Evolutionary conservation across 53 echinoderm and acorn worm species (phyloP).

Genomic region (Crossaster papposus): DNA sequence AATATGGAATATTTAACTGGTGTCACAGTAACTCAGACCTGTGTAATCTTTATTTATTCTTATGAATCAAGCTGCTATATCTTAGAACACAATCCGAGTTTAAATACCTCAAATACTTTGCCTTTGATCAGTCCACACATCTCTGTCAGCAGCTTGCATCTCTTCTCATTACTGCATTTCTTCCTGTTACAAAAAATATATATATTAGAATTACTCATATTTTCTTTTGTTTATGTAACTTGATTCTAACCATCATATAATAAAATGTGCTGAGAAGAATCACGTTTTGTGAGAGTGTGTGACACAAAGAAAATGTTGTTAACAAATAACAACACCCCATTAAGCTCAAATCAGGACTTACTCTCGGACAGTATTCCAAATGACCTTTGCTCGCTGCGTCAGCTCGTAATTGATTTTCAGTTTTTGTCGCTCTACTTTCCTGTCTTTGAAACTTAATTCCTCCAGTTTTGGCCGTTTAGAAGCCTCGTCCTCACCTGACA

Average conservation of each 20-base stretch:
- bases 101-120: conserved; percentile 80
- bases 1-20: background rate
- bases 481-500: conserved; percentile 23
- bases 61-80: too few relatives aligned
- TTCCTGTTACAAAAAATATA: background rate
- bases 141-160: conserved; percentile 74
- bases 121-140: conserved; percentile 84
- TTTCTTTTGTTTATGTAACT: background rate
- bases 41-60: background rate
- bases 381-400: conserved; percentile 69
- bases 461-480: conserved; percentile 72
- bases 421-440: conserved; percentile 78
- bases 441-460: conserved; percentile 84
- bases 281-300: too few relatives aligned
- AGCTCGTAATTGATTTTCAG: conserved; percentile 88
- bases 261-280: too few relatives aligned
- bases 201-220: background rate
- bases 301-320: too few relatives aligned
- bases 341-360: too few relatives aligned
- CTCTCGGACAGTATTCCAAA: conserved; percentile 85
- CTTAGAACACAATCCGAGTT: background rate
- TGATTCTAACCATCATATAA: too few relatives aligned
- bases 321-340: too few relatives aligned
- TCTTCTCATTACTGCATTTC: conserved; percentile 71
- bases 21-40: background rate